A percentile compares a stretch with the other conserved stretches of the same genome.
Conservation (phyloP, 2,888 invertebrate species). For the Sarcophaga rosellei region DNA sequence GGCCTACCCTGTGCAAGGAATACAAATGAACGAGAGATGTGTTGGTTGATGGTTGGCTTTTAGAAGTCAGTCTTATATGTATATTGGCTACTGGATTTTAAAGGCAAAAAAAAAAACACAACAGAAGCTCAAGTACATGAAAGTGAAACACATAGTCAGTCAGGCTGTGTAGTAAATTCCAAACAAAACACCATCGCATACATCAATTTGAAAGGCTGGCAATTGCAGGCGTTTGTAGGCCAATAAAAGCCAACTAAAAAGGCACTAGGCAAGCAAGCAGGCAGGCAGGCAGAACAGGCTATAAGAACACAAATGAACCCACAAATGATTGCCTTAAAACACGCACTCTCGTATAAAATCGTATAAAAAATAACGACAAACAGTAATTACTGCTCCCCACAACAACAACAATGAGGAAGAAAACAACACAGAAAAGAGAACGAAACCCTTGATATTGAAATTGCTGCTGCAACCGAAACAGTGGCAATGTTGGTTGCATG, state of each 20-base stretch:
- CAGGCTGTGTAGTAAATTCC: not conserved
- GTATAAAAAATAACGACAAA: conserved; percentile 1
- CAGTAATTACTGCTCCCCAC: conserved; percentile 17
- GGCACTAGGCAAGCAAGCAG: conserved; percentile 15
- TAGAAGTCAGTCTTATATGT: conserved; percentile 32
- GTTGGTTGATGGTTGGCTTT: conserved; percentile 19
- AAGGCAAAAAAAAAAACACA: not conserved
- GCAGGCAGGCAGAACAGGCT: conserved; percentile 13
- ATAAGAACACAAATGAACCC: conserved; percentile 51
- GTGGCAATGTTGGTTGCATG: not conserved
- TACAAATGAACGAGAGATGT: conserved; percentile 28
- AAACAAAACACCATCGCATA: not conserved
- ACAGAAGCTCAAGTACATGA: conserved; percentile 44
- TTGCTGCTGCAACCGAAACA: not conserved
- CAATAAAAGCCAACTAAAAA: conserved; percentile 22
- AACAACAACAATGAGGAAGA: conserved; percentile 32
- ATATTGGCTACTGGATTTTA: conserved; percentile 62
- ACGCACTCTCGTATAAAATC: conserved; percentile 69
- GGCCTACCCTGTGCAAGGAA: conserved; percentile 13
- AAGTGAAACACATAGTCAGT: conserved; percentile 25
- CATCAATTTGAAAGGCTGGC: not conserved
- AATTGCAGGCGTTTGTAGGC: conserved; percentile 43
- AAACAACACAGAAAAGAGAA: conserved; percentile 8
- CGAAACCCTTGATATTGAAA: not conserved
- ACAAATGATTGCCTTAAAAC: conserved; percentile 72